Evolutionary conservation across 2,113 vertebrate species (phyloP).

Genomic region (Oncorhynchus tshawytscha): DNA sequence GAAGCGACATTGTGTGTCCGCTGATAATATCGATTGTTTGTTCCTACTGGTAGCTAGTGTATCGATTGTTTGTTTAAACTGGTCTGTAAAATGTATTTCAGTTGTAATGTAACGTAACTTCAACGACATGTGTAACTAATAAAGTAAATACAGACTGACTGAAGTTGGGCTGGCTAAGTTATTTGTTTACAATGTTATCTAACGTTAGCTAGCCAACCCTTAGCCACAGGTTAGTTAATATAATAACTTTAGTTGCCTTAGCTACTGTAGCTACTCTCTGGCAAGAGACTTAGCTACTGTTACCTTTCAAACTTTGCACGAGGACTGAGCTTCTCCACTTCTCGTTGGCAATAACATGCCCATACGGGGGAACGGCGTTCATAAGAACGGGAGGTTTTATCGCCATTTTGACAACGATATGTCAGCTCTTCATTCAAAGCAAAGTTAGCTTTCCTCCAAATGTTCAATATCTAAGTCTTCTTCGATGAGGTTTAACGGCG

Average conservation of each 20-base stretch:
- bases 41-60: too few species aligned
- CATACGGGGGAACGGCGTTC: constrained; percentile 73
- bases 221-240: too few species aligned
- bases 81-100: too few species aligned
- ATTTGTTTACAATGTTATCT: not conserved
- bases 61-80: too few species aligned
- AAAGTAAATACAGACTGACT: too few species aligned
- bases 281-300: not conserved
- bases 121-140: too few species aligned
- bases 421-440: not conserved
- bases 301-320: constrained; percentile 80
- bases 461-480: not conserved
- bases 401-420: constrained; percentile 38
- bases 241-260: not conserved
- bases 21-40: not conserved
- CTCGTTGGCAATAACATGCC: constrained; percentile 79
- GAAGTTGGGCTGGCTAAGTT: not conserved
- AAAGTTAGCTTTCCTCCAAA: not conserved
- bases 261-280: too few species aligned
- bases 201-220: too few species aligned
- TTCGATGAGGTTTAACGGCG: too few species aligned
- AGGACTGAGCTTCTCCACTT: constrained; percentile 86
- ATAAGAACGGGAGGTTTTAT: constrained; percentile 19
- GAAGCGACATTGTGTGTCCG: not conserved
- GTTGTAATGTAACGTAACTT: too few species aligned